Conservation (phyloP, 2,797 vertebrate species). For the Sebastes hubbsi region DNA sequence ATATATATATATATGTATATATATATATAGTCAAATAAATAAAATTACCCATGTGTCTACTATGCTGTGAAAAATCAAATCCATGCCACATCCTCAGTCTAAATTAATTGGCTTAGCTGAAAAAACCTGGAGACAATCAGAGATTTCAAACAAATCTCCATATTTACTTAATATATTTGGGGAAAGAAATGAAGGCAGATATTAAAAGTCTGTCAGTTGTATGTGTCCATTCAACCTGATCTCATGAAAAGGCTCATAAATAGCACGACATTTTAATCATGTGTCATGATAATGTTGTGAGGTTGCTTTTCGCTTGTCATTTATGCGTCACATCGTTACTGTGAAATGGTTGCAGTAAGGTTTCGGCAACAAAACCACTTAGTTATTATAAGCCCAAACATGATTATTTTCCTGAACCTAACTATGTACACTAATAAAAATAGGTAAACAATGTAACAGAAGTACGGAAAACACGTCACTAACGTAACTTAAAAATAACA, state of each 20-base stretch:
- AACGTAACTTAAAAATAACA: background rate
- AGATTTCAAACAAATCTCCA: background rate
- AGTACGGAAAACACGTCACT: background rate
- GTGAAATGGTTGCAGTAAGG: background rate
- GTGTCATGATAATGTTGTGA: too few relatives aligned
- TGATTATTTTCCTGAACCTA: too few relatives aligned
- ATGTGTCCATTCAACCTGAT: background rate
- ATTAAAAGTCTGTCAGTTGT: background rate
- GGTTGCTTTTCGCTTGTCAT: background rate
- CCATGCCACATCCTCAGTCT: background rate
- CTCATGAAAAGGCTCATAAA: background rate
- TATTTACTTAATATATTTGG: background rate
- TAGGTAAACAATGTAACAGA: background rate
- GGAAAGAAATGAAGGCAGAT: background rate
- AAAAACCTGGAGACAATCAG: slow-evolving; percentile 9
- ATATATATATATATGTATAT: background rate
- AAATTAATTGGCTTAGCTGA: slow-evolving; percentile 29
- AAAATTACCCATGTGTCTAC: background rate
- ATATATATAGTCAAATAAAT: background rate
- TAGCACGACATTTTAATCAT: too few relatives aligned
- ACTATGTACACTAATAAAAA: background rate
- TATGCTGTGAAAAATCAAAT: background rate
- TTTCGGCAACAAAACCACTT: too few relatives aligned
- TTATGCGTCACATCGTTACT: background rate
- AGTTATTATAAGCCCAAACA: too few relatives aligned